These are phyloP conservation scores for Toxonevra muliebris DNA, from an alignment of 2,888 invertebrate species.

Conservation along the genomic window DNA sequence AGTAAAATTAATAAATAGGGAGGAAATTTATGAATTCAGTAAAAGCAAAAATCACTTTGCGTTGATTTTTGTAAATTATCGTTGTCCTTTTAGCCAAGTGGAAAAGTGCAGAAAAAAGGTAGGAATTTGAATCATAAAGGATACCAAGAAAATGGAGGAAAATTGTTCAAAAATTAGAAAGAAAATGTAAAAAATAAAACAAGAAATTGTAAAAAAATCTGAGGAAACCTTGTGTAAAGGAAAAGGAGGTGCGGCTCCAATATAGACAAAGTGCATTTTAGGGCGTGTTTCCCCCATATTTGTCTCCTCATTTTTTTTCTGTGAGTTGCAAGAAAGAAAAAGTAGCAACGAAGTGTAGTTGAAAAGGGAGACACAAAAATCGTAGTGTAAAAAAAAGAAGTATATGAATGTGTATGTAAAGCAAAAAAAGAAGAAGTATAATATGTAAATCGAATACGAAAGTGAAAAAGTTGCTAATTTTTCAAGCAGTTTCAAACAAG, in stretches of 20 bases:
- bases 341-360: conserved; percentile 45
- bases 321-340: neutral
- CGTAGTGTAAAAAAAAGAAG: conserved; percentile 32
- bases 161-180: too few species aligned
- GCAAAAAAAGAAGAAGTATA: conserved; percentile 5
- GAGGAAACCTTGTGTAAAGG: conserved; percentile 3
- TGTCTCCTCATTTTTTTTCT: conserved; percentile 29
- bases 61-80: too few species aligned
- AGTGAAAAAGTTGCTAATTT: neutral
- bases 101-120: neutral
- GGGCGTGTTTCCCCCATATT: conserved; percentile 53
- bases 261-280: conserved; percentile 56
- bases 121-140: neutral
- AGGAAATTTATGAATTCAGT: too few species aligned
- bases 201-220: neutral
- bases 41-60: too few species aligned
- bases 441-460: conserved; percentile 12
- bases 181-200: neutral
- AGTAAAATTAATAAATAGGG: too few species aligned
- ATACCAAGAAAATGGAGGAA: neutral
- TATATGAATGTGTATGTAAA: conserved; percentile 16
- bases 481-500: neutral
- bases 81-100: too few species aligned
- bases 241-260: conserved; percentile 32
- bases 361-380: conserved; percentile 46